These are phyloP conservation scores for Gallinago jamesoni DNA, from an alignment of 2,113 vertebrate species.

Conservation along the genomic window DNA sequence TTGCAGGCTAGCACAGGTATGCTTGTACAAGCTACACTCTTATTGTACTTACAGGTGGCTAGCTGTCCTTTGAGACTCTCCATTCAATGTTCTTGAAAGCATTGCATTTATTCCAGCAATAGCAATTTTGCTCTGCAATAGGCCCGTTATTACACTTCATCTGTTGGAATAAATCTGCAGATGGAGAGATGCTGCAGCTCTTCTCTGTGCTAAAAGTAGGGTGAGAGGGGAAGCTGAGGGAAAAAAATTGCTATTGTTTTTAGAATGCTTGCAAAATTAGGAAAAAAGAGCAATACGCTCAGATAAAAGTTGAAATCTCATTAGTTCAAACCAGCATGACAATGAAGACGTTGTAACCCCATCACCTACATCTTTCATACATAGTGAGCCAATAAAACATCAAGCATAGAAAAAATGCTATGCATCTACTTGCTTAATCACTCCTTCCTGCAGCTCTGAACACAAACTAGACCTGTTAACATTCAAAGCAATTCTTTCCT, in stretches of 20 bases:
- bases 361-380: constrained; percentile 18
- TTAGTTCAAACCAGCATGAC: constrained; percentile 20
- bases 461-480: background rate
- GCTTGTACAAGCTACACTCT: background rate
- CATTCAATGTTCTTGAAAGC: background rate
- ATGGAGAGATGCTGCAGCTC: background rate
- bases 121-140: background rate
- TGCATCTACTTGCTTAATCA: background rate
- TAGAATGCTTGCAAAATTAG: background rate
- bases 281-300: constrained; percentile 16
- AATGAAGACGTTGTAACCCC: constrained; percentile 1
- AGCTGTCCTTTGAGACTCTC: background rate
- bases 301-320: constrained; percentile 1
- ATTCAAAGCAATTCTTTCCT: background rate
- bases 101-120: background rate
- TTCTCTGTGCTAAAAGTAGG: background rate
- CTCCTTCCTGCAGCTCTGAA: background rate
- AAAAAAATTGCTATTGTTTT: background rate
- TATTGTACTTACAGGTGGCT: background rate
- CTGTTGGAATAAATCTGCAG: background rate
- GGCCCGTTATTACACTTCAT: background rate
- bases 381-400: background rate
- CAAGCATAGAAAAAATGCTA: background rate
- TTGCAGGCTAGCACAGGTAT: background rate
- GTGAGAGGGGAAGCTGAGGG: background rate